These are phyloP conservation scores for Drosophila macrothrix DNA, from an alignment of 2,888 invertebrate species.

Conservation along the genomic window DNA sequence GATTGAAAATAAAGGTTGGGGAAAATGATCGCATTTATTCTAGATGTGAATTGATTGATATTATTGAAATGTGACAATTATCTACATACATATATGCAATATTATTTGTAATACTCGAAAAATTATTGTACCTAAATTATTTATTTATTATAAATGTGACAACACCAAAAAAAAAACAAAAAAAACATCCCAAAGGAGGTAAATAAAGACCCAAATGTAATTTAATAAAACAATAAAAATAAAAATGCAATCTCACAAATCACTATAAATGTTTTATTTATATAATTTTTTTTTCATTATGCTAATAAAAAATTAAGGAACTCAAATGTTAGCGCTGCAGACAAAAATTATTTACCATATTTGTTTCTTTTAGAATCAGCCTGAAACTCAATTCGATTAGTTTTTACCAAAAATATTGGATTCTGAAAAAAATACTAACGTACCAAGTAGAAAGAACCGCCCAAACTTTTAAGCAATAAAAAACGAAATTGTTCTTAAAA, in stretches of 20 bases:
- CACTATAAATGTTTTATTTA: background rate
- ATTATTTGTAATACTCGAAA: conserved; percentile 62
- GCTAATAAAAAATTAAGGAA: background rate
- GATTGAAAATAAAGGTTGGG: conserved; percentile 32
- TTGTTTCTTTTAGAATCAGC: background rate
- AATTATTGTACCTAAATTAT: conserved; percentile 42
- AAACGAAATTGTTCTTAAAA: conserved; percentile 58
- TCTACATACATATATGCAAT: conserved; percentile 46
- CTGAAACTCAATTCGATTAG: background rate
- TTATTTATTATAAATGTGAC: conserved; percentile 57
- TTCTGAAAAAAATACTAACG: background rate
- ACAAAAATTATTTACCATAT: background rate
- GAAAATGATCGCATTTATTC: conserved; percentile 19
- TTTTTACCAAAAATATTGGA: background rate
- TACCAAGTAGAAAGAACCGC: background rate
- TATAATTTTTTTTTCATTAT: background rate
- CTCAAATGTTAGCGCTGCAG: background rate
- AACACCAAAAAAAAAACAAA: conserved; percentile 3
- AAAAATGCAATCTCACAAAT: conserved; percentile 20
- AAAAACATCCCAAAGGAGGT: background rate
- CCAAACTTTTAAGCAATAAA: conserved; percentile 6
- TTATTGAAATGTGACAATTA: conserved; percentile 18
- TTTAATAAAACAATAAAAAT: conserved; percentile 35
- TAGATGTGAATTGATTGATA: conserved; percentile 36
- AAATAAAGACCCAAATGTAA: conserved; percentile 42